Conservation (phyloP, 2,113 vertebrate species). For the Corythornis madagascariensis region DNA sequence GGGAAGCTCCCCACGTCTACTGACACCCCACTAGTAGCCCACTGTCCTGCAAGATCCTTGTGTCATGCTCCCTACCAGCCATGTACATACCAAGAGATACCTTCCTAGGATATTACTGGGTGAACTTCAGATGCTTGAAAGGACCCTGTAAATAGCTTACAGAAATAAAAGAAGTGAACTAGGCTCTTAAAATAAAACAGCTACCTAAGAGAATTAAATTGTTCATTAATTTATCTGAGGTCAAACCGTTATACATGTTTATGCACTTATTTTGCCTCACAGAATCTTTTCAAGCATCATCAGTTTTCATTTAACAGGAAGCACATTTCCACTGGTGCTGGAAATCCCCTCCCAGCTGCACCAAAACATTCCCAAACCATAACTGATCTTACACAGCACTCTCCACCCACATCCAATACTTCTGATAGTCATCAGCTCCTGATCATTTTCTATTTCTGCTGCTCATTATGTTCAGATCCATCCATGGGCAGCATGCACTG, state of each 20-base stretch:
- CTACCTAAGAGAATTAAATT: neutral
- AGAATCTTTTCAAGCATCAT: constrained; percentile 40
- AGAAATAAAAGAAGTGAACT: neutral
- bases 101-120: neutral
- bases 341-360: neutral
- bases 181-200: neutral
- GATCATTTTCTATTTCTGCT: neutral
- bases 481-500: neutral
- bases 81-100: neutral
- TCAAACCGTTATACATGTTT: neutral
- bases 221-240: constrained; percentile 35
- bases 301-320: neutral
- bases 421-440: neutral
- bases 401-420: neutral
- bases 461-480: neutral
- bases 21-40: neutral
- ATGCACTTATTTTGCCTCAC: constrained; percentile 48
- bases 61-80: neutral
- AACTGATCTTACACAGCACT: neutral
- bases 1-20: neutral
- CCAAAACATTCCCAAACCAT: neutral
- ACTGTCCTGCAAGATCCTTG: neutral
- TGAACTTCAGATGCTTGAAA: neutral
- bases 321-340: neutral
- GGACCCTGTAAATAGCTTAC: neutral